Conservation (phyloP, 2,888 invertebrate species). For the Syrista parreyssii region DNA sequence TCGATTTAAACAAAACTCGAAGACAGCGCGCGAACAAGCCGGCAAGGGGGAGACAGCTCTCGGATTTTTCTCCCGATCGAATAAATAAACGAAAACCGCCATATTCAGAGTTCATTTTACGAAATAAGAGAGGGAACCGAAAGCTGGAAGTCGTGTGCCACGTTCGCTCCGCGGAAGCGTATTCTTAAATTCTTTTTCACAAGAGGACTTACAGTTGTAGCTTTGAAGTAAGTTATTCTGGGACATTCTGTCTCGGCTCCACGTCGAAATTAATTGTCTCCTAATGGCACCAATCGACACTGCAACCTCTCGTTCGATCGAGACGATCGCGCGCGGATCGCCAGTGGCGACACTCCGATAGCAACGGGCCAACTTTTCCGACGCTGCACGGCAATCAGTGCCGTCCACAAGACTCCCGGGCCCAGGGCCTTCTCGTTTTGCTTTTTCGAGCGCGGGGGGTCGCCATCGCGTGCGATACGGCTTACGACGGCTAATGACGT, state of each 20-base stretch:
- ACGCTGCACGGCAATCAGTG: neutral
- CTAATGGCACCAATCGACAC: conserved; percentile 29
- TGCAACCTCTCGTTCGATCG: conserved; percentile 6
- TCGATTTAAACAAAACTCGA: too few species aligned
- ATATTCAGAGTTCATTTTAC: conserved; percentile 57
- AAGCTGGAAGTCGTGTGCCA: neutral
- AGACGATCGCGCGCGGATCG: neutral
- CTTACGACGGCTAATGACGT: too few species aligned
- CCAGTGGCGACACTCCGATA: neutral
- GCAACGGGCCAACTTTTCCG: neutral
- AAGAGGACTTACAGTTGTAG: conserved; percentile 51
- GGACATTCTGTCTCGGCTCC: conserved; percentile 36
- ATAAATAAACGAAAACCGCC: conserved; percentile 63
- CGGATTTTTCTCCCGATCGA: conserved; percentile 41
- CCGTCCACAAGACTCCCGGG: neutral
- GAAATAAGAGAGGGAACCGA: conserved; percentile 18
- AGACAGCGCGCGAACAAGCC: conserved; percentile 29
- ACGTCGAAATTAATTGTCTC: conserved; percentile 16
- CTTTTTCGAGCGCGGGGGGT: too few species aligned
- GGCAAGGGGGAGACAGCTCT: conserved; percentile 38
- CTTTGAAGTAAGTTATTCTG: conserved; percentile 50
- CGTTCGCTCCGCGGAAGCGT: neutral
- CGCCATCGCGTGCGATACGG: too few species aligned
- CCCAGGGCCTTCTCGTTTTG: too few species aligned
- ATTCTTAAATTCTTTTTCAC: neutral